Percentiles rank a stretch among this genome's conserved stretches.
These are phyloP conservation scores for Drosophila sproati DNA, from an alignment of 1,140 invertebrate species.

Conservation along the genomic window DNA sequence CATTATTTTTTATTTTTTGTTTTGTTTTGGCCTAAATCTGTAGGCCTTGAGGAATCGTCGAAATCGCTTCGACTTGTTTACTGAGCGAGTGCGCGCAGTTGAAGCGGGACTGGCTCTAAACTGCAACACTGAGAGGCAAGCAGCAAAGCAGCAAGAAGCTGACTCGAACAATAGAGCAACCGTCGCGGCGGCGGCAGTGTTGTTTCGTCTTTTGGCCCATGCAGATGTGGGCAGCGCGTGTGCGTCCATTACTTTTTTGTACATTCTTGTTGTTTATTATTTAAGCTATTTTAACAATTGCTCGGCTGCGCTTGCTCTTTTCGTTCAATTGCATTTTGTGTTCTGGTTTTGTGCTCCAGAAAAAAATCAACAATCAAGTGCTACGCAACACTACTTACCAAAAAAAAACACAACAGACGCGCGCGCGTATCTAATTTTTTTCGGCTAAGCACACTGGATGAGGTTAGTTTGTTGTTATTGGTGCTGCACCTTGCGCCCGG, in stretches of 20 bases:
- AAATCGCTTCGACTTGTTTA: slow-evolving; percentile 81
- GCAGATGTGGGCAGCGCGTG: slow-evolving; percentile 78
- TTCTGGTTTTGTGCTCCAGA: slow-evolving; percentile 51
- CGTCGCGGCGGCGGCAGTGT: slow-evolving; percentile 64
- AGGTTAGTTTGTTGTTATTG: slow-evolving; percentile 45
- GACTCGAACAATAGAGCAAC: slow-evolving; percentile 53
- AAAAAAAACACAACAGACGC: slow-evolving; percentile 14
- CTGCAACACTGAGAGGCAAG: slow-evolving; percentile 45
- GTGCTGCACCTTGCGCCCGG: slow-evolving; percentile 64
- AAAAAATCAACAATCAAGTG: slow-evolving; percentile 8
- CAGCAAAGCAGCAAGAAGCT: slow-evolving; percentile 22
- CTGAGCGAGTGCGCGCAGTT: slow-evolving; percentile 64
- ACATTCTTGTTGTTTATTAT: slow-evolving; percentile 79
- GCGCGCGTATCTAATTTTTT: slow-evolving; percentile 21
- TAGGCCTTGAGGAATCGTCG: slow-evolving; percentile 82
- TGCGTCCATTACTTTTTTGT: slow-evolving; percentile 76
- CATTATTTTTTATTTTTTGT: slow-evolving; percentile 49
- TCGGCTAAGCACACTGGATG: slow-evolving; percentile 36
- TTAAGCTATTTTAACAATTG: slow-evolving; percentile 72
- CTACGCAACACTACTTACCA: slow-evolving; percentile 21
- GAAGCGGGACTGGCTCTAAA: slow-evolving; percentile 47
- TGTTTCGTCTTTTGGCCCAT: slow-evolving; percentile 79
- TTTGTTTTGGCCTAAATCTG: slow-evolving; percentile 75
- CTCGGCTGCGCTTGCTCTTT: slow-evolving; percentile 71
- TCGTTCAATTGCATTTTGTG: slow-evolving; percentile 56